These are phyloP conservation scores for Capitulum mitella DNA, from an alignment of 2,888 invertebrate species.

Conservation along the genomic window DNA sequence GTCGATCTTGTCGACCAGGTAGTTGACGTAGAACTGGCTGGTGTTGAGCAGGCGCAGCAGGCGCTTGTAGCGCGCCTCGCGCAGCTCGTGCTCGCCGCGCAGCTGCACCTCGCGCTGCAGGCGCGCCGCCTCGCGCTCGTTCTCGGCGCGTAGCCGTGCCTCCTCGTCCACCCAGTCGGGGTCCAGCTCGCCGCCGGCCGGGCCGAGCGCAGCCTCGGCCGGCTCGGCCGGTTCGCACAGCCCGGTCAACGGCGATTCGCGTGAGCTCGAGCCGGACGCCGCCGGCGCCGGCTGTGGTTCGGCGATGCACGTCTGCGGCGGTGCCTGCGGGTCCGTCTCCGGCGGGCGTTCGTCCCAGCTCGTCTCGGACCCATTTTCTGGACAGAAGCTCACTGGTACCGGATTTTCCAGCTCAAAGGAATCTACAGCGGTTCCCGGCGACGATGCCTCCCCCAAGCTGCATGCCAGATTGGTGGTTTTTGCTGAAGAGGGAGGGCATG, in stretches of 20 bases:
- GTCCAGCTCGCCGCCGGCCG: not conserved
- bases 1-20: constrained; percentile 37
- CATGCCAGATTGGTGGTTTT: too few relatives aligned
- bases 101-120: not conserved
- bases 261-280: not conserved
- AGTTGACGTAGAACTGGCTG: constrained; percentile 38
- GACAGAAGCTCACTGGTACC: too few relatives aligned
- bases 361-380: too few relatives aligned
- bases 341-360: too few relatives aligned
- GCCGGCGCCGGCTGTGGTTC: not conserved
- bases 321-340: not conserved
- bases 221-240: not conserved
- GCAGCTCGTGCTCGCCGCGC: constrained; percentile 1
- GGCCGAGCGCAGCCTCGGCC: not conserved
- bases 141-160: not conserved
- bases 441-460: too few relatives aligned
- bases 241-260: not conserved
- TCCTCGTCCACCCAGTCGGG: not conserved
- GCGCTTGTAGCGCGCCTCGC: constrained; percentile 35
- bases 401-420: too few relatives aligned
- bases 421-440: too few relatives aligned
- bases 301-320: not conserved
- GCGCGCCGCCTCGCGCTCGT: not conserved
- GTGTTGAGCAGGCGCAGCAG: constrained; percentile 37
- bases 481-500: too few relatives aligned